Evolutionary conservation across 1,140 invertebrate species (phyloP), one percentile per base, ranked within the genome.

Genomic region (Ephestia elutella): DNA sequence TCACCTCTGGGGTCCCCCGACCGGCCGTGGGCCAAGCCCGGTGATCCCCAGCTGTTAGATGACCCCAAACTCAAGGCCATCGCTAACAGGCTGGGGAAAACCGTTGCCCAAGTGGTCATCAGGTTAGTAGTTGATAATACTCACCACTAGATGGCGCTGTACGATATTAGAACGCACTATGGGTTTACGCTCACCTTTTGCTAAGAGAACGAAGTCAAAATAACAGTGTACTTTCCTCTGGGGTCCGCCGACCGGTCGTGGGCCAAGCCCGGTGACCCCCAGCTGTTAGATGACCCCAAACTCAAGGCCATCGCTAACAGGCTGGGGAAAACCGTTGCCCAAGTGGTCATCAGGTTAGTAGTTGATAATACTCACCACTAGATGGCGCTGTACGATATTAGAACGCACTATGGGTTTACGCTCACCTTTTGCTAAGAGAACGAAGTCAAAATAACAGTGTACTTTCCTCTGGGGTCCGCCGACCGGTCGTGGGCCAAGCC

Each of bases 221-320:
- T 95, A 0, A 93, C 91, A 2, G 93, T 92, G 2, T 95, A 94
- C 84, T 90, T 91, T 30, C 93, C 94, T 0, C 80, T 95, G 10
- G 93, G 93, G 0, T 90, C 92, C 77, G 70, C 91, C 59, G 84
- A 90, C 85, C 75, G 91, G 86, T 93, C 93, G 13, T 93, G 92
- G 91, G 93, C 93, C 5, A 92, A 92, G 68, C 90, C 92, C 0
- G 92, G 90, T 13, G 93, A 94, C 49, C 92, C 92, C 0, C 89
- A 82, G 54, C 90, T 93, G 7, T 71, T 94, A 66, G 89, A 92
- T 0, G 93, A 95, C 66, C 89, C 91, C 4, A 90, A 91, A 61
- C 63, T 96, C 13, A 90, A 90, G 66, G 73, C 82, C 28, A 82
- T 95, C 20, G 92, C 92, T 13, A 80, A 91, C 0, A 92, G 91